Conservation (phyloP, 2,797 vertebrate species). For the Coccyzus lansbergi region DNA sequence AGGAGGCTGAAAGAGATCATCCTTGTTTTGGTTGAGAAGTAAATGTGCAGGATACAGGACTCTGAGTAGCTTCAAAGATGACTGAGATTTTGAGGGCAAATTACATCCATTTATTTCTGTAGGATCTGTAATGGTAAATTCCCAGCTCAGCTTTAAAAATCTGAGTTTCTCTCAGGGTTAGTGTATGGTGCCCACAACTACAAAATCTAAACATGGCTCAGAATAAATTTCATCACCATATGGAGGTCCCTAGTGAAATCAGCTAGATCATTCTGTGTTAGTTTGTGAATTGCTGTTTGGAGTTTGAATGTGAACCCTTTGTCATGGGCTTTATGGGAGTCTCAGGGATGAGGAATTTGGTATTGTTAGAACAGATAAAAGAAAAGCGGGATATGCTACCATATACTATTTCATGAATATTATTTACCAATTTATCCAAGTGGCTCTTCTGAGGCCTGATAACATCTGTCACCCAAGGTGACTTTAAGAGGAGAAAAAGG, state of each 20-base stretch:
- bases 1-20: neutral
- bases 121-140: slow-evolving; percentile 19
- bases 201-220: slow-evolving; percentile 62
- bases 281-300: slow-evolving; percentile 59
- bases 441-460: neutral
- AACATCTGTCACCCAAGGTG: slow-evolving; percentile 52
- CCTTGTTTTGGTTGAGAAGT: slow-evolving; percentile 4
- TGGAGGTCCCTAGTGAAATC: slow-evolving; percentile 70
- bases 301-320: slow-evolving; percentile 63
- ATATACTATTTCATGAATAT: slow-evolving; percentile 33
- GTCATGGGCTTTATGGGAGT: slow-evolving; percentile 21
- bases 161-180: slow-evolving; percentile 20
- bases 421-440: slow-evolving; percentile 20
- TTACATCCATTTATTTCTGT: neutral
- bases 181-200: slow-evolving; percentile 32
- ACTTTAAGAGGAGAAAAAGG: neutral
- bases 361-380: slow-evolving; percentile 40
- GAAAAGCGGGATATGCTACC: slow-evolving; percentile 19
- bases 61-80: neutral
- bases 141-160: slow-evolving; percentile 34
- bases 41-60: neutral
- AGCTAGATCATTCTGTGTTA: slow-evolving; percentile 61
- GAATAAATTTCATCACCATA: slow-evolving; percentile 72
- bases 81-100: slow-evolving; percentile 33
- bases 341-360: slow-evolving; percentile 51